Evolutionary conservation across 2,888 invertebrate genomes (phyloP), one percentile per base, ranked within the genome.

Genomic region (Ptilodon capucinus): DNA sequence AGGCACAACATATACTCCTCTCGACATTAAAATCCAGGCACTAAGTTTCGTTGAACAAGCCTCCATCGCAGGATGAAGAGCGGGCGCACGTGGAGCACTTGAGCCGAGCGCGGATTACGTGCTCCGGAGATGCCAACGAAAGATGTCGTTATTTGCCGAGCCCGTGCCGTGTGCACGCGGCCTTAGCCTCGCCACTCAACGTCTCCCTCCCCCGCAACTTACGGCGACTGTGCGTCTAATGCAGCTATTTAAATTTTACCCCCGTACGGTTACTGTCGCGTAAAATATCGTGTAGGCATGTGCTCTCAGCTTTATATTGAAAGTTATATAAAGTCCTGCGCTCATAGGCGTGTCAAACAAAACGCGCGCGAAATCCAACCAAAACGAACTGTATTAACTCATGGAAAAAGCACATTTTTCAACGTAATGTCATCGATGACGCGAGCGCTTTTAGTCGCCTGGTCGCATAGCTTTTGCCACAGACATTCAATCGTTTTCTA

Each of bases 71-170:
- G 81, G 78, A 82, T 81, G 81, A 79, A 81, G 79, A 80, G 81
- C 74, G 68, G 70, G 64, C 81, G 78, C 74, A 80, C 78, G 82
- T 80, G 75, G 76, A 77, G 76, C 76, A 77, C 80, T 83, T 73
- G 68, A 71, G 57, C 60, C 64, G 70, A 74, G 79, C 76, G 76
- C 70, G 80, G 82, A 80, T 83, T 81, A 80, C 76, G 40, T 50
- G 58, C 42, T 68, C 19, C 19, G 38, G 19, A 8, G 38, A 38
- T 18, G 38, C 38, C 66, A 71, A 84, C 84, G 84, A 84, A 84
- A 84, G 82, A 83, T 81, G 78, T 80, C 82, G 81, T 82, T 81
- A 77, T 72, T 19, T 38, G 68, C 57, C 60, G 65, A 67, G 65
- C 68, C 35, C 23, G 23, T n/a, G 44, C 48, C 53, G 54, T 66